Percentiles rank a stretch among this genome's conserved stretches.
These are phyloP conservation scores for Bombus fervidus DNA, from an alignment of 1,140 invertebrate genomes.

Conservation along the genomic window DNA sequence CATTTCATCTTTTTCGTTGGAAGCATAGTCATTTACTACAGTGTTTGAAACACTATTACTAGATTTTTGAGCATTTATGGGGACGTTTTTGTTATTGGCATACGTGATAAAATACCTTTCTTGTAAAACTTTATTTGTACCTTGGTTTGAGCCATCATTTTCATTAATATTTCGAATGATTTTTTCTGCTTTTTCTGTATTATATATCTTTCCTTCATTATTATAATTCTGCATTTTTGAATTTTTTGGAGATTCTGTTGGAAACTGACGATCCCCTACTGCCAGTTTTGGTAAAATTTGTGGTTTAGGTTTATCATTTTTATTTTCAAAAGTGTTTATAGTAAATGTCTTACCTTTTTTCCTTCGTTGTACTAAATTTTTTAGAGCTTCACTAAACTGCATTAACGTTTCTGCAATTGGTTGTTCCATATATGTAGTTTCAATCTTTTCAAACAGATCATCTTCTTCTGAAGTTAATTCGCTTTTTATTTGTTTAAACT, in stretches of 20 bases:
- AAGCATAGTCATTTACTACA: conserved; percentile 14
- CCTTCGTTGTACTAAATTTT: conserved; percentile 73
- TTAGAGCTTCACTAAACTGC: conserved; percentile 77
- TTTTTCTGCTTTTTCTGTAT: not conserved
- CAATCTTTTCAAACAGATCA: conserved; percentile 75
- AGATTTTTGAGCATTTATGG: conserved; percentile 28
- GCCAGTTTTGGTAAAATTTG: conserved; percentile 10
- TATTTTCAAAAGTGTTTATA: not conserved
- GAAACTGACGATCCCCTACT: not conserved
- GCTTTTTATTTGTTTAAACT: conserved; percentile 76
- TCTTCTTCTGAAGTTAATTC: conserved; percentile 77
- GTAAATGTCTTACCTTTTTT: conserved; percentile 55
- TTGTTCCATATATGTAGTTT: conserved; percentile 72
- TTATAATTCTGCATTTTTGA: conserved; percentile 20
- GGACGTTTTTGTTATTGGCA: conserved; percentile 15
- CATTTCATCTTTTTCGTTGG: conserved; percentile 7
- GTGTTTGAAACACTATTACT: conserved; percentile 26
- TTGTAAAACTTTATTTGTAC: conserved; percentile 8
- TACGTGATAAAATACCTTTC: conserved; percentile 21
- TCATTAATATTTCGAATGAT: not conserved
- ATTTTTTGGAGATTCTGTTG: conserved; percentile 2
- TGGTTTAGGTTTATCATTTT: not conserved
- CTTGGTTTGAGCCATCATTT: conserved; percentile 17
- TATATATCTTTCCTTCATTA: not conserved
- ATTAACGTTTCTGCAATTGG: conserved; percentile 77